Evolutionary conservation across 2,113 vertebrate species (phyloP), one percentile per base, ranked within the genome.

Genomic region (Oreocharis arfaki): DNA sequence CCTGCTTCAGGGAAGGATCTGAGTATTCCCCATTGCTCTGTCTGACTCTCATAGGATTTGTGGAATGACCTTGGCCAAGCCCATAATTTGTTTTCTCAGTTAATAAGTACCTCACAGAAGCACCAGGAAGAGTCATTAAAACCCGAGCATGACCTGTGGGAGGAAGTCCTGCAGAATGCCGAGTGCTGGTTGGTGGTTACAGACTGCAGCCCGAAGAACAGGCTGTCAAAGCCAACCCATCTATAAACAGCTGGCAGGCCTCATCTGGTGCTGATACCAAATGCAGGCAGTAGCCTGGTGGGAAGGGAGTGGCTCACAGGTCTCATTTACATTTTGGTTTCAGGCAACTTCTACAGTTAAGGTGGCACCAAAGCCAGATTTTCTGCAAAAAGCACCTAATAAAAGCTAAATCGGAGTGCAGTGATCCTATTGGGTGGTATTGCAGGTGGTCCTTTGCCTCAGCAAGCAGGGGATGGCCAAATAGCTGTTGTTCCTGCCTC

Each of bases 11-110:
- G 23, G 53, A 53, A 74, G 42, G 67, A 24, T 55, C 59, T 27
- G 10, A 86, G 8, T 33, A 13, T 39, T 59, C 46, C 69, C 82
- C 64, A 3, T 78, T 78, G 33, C 33, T 52, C 39, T 53, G 69
- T 55, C 70, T 63, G 26, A 23, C 16, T 75, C 63, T 11, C 1
- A 3, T 23, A 67, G 42, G 44, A 47, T 55, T 88, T 67, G 15
- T 44, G 16, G 76, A 86, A 82, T 92, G 92, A 94, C 95, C 92
- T 96, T 95, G 76, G 47, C 52, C 18, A 64, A 92, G 47, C 83
- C 76, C 76, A 10, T 84, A 30, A 80, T 67, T 94, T 88, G 30
- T 80, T 88, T 92, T 60, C 79, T 75, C 11, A 2, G 95, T 96
- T 96, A 96, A 96, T 96, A 71, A 96, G 21, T 94, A 93, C 83